Evolutionary conservation across 2,888 invertebrate genomes (phyloP).

Genomic region (Melipona bicolor): DNA sequence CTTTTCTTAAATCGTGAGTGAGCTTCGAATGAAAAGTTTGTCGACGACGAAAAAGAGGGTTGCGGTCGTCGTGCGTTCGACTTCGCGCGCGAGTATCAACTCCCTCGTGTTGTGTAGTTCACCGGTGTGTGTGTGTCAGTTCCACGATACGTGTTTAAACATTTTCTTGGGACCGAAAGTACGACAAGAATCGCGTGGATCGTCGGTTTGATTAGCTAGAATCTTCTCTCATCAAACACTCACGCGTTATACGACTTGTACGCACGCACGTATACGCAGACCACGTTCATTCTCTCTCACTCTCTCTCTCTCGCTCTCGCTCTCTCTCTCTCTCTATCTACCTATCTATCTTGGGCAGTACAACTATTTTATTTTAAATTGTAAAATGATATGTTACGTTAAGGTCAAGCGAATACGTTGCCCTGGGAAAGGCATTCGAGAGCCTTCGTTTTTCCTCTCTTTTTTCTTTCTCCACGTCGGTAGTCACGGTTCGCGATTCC

Average conservation of each 20-base stretch:
- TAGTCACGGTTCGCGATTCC: slow-evolving; percentile 46
- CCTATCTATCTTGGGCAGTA: slow-evolving; percentile 45
- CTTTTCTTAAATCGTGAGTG: background rate
- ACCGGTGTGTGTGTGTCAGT: background rate
- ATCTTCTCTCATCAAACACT: background rate
- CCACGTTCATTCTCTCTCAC: background rate
- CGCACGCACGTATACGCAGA: background rate
- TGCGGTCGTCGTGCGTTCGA: background rate
- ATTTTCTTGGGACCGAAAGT: slow-evolving; percentile 11
- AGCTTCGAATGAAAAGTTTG: slow-evolving; percentile 32
- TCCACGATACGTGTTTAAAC: background rate
- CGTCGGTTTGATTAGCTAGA: slow-evolving; percentile 38
- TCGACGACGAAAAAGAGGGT: background rate
- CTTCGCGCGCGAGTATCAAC: background rate
- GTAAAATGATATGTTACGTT: slow-evolving; percentile 63
- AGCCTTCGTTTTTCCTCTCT: slow-evolving; percentile 35
- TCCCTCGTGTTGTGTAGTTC: background rate
- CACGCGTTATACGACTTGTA: background rate
- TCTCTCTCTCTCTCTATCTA: too few relatives aligned
- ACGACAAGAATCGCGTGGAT: background rate
- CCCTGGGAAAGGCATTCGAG: slow-evolving; percentile 58
- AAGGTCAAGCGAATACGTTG: slow-evolving; percentile 62
- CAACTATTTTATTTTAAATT: slow-evolving; percentile 54
- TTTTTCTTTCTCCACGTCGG: slow-evolving; percentile 15
- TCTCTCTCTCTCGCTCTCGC: too few relatives aligned